Evolutionary conservation across 1,140 invertebrate species (phyloP).

Genomic region (Lordiphosa mommai): DNA sequence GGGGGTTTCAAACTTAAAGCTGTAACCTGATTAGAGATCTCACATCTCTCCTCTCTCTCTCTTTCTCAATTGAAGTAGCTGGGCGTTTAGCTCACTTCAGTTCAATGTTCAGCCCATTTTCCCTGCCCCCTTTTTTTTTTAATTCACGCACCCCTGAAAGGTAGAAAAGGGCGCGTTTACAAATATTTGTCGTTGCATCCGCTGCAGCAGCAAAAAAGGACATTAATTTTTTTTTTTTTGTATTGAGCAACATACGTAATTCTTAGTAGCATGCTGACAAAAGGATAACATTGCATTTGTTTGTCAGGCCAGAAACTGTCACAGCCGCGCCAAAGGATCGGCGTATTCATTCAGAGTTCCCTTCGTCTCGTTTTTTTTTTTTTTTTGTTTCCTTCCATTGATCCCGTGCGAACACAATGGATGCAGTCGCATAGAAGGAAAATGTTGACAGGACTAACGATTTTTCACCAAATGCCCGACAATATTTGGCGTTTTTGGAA

Average conservation of each 20-base stretch:
- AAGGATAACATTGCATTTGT: constrained; percentile 57
- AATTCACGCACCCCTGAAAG: background rate
- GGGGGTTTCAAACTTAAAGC: too few relatives aligned
- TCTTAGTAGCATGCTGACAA: constrained; percentile 55
- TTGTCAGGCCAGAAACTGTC: constrained; percentile 47
- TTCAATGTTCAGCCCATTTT: background rate
- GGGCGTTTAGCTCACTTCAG: too few relatives aligned
- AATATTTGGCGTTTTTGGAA: constrained; percentile 6
- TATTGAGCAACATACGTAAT: constrained; percentile 32
- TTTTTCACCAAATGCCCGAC: constrained; percentile 9
- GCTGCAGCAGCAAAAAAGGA: constrained; percentile 27
- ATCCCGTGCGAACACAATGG: constrained; percentile 40
- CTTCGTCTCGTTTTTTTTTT: constrained; percentile 19
- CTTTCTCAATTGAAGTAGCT: too few relatives aligned
- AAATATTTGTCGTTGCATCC: constrained; percentile 60
- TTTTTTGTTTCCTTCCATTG: constrained; percentile 29
- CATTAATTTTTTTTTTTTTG: constrained; percentile 43
- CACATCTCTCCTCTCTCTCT: too few relatives aligned
- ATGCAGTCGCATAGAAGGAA: constrained; percentile 42
- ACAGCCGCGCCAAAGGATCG: constrained; percentile 32
- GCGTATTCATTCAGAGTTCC: constrained; percentile 32
- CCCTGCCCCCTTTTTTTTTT: too few relatives aligned
- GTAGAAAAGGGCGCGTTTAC: constrained; percentile 55
- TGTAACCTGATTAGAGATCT: too few relatives aligned
- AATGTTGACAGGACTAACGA: constrained; percentile 12